Evolutionary conservation across 2,888 invertebrate genomes (phyloP).

Genomic region (Euplexia lucipara): DNA sequence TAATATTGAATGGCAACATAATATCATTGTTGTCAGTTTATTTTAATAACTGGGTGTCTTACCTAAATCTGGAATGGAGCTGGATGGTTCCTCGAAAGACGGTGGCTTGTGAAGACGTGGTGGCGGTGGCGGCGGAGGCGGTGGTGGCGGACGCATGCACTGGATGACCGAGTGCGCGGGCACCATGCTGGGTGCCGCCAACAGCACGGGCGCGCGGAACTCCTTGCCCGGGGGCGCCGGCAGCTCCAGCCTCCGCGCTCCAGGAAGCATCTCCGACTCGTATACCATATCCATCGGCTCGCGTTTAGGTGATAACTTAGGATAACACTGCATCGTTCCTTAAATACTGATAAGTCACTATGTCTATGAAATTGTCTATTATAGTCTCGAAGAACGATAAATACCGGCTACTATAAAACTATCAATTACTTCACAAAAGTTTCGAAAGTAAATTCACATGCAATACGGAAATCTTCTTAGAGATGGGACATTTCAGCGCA

Average conservation of each 20-base stretch:
- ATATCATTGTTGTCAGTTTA: not conserved
- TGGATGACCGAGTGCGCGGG: slow-evolving; percentile 88
- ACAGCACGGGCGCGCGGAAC: slow-evolving; percentile 86
- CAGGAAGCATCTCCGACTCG: slow-evolving; percentile 82
- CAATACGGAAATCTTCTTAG: slow-evolving; percentile 75
- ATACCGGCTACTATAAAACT: slow-evolving; percentile 63
- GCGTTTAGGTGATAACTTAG: slow-evolving; percentile 85
- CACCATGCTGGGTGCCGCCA: slow-evolving; percentile 79
- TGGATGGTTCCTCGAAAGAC: slow-evolving; percentile 95
- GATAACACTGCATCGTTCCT: slow-evolving; percentile 88
- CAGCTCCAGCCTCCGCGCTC: slow-evolving; percentile 83
- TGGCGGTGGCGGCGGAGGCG: slow-evolving; percentile 89
- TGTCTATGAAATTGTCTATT: slow-evolving; percentile 58
- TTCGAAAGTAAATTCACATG: slow-evolving; percentile 69
- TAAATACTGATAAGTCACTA: slow-evolving; percentile 71
- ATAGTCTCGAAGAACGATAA: slow-evolving; percentile 57
- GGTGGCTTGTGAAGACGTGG: slow-evolving; percentile 89
- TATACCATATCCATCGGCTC: slow-evolving; percentile 83
- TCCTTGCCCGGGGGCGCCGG: slow-evolving; percentile 88
- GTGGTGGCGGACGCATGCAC: slow-evolving; percentile 89
- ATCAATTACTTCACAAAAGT: slow-evolving; percentile 68
- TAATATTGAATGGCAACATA: slow-evolving; percentile 3
- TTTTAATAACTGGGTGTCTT: slow-evolving; percentile 79
- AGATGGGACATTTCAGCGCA: slow-evolving; percentile 75
- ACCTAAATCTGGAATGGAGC: slow-evolving; percentile 97